Conservation (phyloP, 2,888 invertebrate genomes). For the Morpho achilles region DNA sequence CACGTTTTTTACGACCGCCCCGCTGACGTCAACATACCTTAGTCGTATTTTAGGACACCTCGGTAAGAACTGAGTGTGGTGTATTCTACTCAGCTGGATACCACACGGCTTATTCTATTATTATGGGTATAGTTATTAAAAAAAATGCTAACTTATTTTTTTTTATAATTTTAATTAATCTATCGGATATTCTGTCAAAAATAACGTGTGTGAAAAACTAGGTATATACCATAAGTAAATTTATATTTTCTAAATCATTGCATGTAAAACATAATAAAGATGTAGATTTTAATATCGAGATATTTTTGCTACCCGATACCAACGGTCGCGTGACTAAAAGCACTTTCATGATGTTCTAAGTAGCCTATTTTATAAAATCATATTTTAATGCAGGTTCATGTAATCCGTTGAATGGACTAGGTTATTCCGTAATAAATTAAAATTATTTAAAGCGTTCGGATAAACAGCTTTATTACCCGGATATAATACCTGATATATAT, state of each 20-base stretch:
- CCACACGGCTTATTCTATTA: too few species aligned
- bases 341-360: constrained; percentile 26
- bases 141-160: too few species aligned
- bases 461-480: not conserved
- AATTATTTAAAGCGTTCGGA: constrained; percentile 2
- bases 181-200: not conserved
- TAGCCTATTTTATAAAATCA: constrained; percentile 24
- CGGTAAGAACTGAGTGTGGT: too few species aligned
- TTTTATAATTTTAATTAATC: too few species aligned
- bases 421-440: constrained; percentile 14
- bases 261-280: constrained; percentile 21
- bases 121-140: too few species aligned
- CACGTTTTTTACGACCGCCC: too few species aligned
- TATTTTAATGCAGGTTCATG: constrained; percentile 24
- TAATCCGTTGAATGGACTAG: constrained; percentile 20
- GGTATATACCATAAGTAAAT: too few species aligned
- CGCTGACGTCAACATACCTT: too few species aligned
- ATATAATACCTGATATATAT: too few species aligned
- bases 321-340: constrained; percentile 26
- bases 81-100: too few species aligned
- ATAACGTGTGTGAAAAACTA: not conserved
- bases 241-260: not conserved
- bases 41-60: too few species aligned
- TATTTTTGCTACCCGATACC: constrained; percentile 21
- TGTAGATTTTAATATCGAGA: constrained; percentile 26